Conservation (phyloP, 2,113 vertebrate genomes). For the Balaenoptera acutorostrata region DNA sequence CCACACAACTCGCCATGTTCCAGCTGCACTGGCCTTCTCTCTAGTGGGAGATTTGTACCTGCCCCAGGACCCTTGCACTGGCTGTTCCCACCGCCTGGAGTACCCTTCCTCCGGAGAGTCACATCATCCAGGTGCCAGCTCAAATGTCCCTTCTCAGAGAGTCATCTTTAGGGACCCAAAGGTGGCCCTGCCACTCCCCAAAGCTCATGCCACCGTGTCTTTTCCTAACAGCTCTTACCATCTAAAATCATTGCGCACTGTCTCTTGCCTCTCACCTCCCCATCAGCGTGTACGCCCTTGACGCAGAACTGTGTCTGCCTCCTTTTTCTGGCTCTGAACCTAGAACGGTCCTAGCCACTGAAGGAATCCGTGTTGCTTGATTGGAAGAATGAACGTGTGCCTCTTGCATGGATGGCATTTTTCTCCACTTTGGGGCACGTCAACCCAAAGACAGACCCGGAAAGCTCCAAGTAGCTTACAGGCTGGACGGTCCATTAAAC, state of each 20-base stretch:
- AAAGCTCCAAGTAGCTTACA: neutral
- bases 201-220: neutral
- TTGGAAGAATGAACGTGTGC: neutral
- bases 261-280: neutral
- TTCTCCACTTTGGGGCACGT: neutral
- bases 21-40: neutral
- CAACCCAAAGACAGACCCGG: neutral
- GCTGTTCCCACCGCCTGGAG: neutral
- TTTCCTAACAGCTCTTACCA: neutral
- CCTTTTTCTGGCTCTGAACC: neutral
- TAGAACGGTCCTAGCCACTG: neutral
- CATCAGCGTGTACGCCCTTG: rapidly evolving
- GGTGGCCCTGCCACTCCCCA: neutral
- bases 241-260: neutral
- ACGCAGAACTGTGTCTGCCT: too few relatives aligned
- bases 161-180: neutral
- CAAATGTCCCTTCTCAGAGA: neutral
- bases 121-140: neutral
- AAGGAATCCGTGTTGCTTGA: too few relatives aligned
- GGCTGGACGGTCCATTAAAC: neutral
- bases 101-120: too few relatives aligned
- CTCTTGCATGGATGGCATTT: neutral
- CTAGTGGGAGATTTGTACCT: neutral
- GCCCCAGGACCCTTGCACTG: neutral
- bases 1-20: rapidly evolving